A percentile compares a stretch with the other conserved stretches of the same genome.
phyloP scores from a whole-genome alignment of 2,888 invertebrate species.

The Heliconius ethilla region DNA sequence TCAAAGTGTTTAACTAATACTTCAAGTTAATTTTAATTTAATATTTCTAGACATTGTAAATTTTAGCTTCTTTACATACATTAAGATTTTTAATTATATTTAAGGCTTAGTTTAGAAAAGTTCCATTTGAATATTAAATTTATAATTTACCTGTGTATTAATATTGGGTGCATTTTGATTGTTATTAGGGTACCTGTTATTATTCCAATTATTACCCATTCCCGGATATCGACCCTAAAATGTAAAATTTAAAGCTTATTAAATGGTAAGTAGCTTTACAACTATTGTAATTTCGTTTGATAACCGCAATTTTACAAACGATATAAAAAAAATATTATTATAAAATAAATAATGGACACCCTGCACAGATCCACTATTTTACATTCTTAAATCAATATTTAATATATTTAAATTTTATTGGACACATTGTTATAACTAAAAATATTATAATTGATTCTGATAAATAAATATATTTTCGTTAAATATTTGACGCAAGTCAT shows the following conservation, averaged over 20 bases:
- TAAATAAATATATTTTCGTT: neutral
- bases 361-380: no score
- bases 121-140: neutral
- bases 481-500: neutral
- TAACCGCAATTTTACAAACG: no score
- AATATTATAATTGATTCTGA: neutral
- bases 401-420: neutral
- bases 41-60: neutral
- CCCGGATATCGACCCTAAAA: constrained; percentile 30
- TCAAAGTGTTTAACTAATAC: neutral
- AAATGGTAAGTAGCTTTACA: neutral
- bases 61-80: neutral
- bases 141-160: constrained; percentile 23
- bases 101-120: neutral
- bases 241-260: constrained; percentile 6
- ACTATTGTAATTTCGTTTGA: neutral
- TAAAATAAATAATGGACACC: no score
- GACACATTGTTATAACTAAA: neutral
- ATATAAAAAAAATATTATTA: no score
- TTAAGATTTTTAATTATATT: neutral
- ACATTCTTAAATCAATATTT: no score
- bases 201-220: constrained; percentile 32
- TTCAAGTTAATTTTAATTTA: neutral
- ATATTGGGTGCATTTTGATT: constrained; percentile 7
- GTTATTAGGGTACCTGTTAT: constrained; percentile 28